Evolutionary conservation across 2,113 vertebrate species (phyloP).

Genomic region (Ancistrus triradiatus): DNA sequence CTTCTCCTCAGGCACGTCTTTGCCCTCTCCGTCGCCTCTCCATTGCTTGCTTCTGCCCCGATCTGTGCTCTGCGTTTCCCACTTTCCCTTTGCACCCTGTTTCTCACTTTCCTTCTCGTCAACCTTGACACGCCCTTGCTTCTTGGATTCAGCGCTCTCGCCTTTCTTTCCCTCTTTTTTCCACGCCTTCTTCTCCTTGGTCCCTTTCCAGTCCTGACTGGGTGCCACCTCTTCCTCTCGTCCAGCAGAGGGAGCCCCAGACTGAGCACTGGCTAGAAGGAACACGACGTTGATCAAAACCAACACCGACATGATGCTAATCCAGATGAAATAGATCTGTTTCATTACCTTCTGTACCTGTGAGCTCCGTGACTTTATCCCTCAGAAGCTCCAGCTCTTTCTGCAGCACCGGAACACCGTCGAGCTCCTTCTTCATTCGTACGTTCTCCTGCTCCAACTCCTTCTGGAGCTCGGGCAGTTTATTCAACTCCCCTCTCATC

Average conservation of each 20-base stretch:
- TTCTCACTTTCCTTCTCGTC: conserved; percentile 33
- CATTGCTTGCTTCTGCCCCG: conserved; percentile 5
- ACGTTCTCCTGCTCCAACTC: conserved; percentile 54
- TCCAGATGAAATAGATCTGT: too few species aligned
- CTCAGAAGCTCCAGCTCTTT: conserved; percentile 73
- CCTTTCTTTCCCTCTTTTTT: conserved; percentile 41
- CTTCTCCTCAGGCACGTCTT: conserved; percentile 13
- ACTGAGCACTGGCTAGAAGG: conserved; percentile 10
- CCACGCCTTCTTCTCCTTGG: conserved; percentile 20
- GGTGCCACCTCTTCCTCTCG: neutral
- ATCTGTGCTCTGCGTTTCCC: conserved; percentile 27
- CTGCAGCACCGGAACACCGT: conserved; percentile 61
- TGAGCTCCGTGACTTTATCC: conserved; percentile 59
- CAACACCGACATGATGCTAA: neutral
- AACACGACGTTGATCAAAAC: neutral
- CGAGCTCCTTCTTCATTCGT: conserved; percentile 63
- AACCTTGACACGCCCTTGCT: conserved; percentile 32
- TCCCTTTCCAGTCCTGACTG: conserved; percentile 7
- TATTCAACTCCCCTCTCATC: conserved; percentile 62
- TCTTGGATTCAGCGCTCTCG: conserved; percentile 20
- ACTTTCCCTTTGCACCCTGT: conserved; percentile 40
- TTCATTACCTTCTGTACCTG: conserved; percentile 33
- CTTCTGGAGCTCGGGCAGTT: conserved; percentile 62
- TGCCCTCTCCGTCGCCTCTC: conserved; percentile 3
- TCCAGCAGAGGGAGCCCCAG: conserved; percentile 45